Conservation (phyloP, 2,797 vertebrate species). For the Spinus pinus region DNA sequence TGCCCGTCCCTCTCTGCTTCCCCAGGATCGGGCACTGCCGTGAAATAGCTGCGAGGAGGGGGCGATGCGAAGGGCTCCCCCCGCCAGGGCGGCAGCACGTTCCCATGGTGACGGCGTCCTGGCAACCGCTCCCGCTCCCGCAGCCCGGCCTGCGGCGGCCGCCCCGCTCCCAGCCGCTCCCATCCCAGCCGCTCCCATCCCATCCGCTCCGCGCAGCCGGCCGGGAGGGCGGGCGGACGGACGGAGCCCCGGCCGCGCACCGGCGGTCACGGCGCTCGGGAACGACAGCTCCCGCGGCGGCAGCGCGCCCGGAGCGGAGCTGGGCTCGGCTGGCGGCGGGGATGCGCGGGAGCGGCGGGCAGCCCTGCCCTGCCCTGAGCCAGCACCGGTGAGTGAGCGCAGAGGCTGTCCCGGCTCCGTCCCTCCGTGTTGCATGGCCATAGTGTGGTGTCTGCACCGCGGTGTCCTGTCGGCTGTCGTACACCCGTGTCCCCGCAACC, state of each 20-base stretch:
- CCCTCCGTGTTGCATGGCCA: neutral
- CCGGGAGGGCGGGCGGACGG: neutral
- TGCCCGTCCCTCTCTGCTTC: neutral
- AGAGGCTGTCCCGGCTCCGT: neutral
- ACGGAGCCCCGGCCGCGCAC: neutral
- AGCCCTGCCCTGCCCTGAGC: slow-evolving; percentile 21
- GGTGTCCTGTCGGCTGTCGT: neutral
- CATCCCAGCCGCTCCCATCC: neutral
- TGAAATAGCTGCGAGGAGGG: neutral
- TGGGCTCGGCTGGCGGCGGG: neutral
- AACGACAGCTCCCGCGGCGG: neutral
- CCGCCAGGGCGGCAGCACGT: slow-evolving; percentile 11
- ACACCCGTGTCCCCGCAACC: neutral
- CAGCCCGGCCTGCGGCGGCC: slow-evolving; percentile 53
- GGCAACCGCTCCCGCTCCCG: slow-evolving; percentile 71
- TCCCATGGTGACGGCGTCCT: slow-evolving; percentile 78
- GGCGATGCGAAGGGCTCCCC: neutral
- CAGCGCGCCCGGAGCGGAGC: neutral
- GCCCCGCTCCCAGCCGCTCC: neutral
- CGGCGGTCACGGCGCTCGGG: neutral
- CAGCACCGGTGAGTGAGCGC: slow-evolving; percentile 63
- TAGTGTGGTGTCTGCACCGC: neutral
- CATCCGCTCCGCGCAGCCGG: neutral
- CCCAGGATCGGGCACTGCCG: neutral
- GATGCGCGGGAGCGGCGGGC: slow-evolving; percentile 22